Evolutionary conservation across 1,140 invertebrate species (phyloP).

Genomic region (Pachypsylla venusta): DNA sequence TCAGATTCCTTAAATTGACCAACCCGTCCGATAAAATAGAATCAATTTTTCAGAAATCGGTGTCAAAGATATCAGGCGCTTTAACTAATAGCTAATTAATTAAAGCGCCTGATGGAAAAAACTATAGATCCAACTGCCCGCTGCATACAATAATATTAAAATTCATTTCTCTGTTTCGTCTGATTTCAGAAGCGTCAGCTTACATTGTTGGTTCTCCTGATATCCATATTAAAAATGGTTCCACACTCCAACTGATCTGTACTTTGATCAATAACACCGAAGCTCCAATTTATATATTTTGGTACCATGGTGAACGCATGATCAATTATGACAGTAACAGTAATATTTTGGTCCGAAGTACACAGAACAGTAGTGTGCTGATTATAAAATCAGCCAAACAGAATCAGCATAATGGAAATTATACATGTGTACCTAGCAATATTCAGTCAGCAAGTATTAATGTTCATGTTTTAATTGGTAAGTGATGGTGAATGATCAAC

Average conservation of each 20-base stretch:
- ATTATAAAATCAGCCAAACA: conserved; percentile 29
- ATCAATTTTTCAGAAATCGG: no score
- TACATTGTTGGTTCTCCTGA: conserved; percentile 59
- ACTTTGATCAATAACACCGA: conserved; percentile 52
- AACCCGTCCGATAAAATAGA: no score
- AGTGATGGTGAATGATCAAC: no score
- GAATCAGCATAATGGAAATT: background rate
- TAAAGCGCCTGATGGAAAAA: no score
- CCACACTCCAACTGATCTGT: conserved; percentile 52
- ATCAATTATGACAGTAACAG: conserved; percentile 34
- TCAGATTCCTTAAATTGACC: no score
- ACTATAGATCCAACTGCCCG: no score
- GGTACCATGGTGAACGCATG: conserved; percentile 40
- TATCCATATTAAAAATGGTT: conserved; percentile 55
- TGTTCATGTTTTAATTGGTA: background rate
- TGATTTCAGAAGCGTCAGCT: conserved; percentile 47
- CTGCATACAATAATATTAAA: no score
- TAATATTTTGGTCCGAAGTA: conserved; percentile 27
- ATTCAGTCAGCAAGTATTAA: background rate
- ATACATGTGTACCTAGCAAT: background rate
- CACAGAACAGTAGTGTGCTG: conserved; percentile 29
- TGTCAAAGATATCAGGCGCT: no score
- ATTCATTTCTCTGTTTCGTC: background rate
- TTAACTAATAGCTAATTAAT: no score
- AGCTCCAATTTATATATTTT: conserved; percentile 60